Evolutionary conservation across 2,797 vertebrate genomes (phyloP).

Genomic region (Chaunax sp.): DNA sequence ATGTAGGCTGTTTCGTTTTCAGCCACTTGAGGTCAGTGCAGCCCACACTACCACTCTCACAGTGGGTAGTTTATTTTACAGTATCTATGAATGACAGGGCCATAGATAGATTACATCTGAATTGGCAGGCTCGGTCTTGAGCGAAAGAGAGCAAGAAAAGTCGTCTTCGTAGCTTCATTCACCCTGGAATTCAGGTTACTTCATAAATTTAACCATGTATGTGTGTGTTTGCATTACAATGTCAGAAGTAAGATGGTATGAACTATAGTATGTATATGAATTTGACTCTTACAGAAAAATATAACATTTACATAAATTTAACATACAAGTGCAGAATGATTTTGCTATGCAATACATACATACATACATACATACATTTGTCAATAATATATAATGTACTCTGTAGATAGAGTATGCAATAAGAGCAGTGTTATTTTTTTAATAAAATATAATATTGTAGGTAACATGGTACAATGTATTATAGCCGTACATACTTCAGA

Average conservation of each 20-base stretch:
- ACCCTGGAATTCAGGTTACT: neutral
- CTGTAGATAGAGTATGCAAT: too few species aligned
- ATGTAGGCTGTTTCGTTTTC: constrained; percentile 29
- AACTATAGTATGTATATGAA: neutral
- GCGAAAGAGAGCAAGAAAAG: neutral
- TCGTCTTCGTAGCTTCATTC: neutral
- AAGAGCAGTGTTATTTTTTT: too few species aligned
- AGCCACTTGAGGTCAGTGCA: constrained; percentile 73
- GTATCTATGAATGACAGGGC: constrained; percentile 28
- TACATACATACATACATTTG: too few species aligned
- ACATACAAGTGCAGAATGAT: too few species aligned
- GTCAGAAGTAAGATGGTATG: neutral
- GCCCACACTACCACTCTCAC: constrained; percentile 37
- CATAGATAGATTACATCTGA: constrained; percentile 10
- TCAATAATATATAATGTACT: too few species aligned
- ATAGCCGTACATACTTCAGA: neutral
- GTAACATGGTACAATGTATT: too few species aligned
- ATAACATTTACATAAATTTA: too few species aligned
- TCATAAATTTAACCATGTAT: neutral
- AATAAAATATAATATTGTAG: too few species aligned
- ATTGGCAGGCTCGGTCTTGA: constrained; percentile 16
- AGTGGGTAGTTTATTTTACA: neutral
- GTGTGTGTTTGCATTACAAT: neutral
- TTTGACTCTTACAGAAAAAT: too few species aligned
- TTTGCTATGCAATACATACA: too few species aligned